Conservation (phyloP, 2,797 vertebrate genomes). For the Tragelaphus oryx region DNA sequence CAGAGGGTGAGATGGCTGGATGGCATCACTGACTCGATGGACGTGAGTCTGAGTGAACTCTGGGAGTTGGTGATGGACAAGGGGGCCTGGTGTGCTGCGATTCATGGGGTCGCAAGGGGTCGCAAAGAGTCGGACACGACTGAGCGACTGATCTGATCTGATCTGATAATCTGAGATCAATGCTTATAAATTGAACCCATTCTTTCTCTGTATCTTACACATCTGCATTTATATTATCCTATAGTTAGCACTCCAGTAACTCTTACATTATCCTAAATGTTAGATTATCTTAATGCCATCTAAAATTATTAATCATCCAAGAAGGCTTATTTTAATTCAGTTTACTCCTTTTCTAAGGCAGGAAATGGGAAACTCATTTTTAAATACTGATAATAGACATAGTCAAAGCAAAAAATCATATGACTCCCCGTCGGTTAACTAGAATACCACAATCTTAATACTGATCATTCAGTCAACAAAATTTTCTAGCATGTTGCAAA, state of each 20-base stretch:
- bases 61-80: too few relatives aligned
- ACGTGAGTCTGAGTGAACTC: too few relatives aligned
- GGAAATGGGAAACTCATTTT: background rate
- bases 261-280: background rate
- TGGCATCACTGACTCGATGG: too few relatives aligned
- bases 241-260: background rate
- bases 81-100: too few relatives aligned
- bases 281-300: background rate
- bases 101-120: too few relatives aligned
- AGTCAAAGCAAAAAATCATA: constrained; percentile 4
- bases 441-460: background rate
- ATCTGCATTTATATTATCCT: background rate
- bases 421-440: background rate
- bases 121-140: too few relatives aligned
- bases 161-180: background rate
- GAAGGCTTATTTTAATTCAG: background rate
- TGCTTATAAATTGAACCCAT: background rate
- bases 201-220: background rate
- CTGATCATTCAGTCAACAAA: background rate
- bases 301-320: background rate
- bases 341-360: background rate
- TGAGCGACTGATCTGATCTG: too few relatives aligned
- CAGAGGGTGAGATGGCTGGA: too few relatives aligned
- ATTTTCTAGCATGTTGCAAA: constrained; percentile 4
- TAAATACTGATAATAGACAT: background rate